Base-by-base conservation (phyloP, 2,797 vertebrate species). In the Gymnoscopelus braueri region DNA sequence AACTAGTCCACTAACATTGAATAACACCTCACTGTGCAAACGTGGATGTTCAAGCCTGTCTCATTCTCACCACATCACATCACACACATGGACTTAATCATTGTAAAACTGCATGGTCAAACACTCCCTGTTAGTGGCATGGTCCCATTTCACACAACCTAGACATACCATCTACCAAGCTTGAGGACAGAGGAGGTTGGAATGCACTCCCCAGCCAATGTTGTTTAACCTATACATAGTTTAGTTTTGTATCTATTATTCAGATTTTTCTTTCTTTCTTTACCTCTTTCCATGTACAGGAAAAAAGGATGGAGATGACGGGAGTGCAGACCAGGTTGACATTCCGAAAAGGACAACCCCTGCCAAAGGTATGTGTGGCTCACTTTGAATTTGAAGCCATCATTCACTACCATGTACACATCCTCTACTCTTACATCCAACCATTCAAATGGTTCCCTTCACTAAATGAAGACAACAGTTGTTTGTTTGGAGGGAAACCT, bases 261-360 rank as follows among this genome's bases (percentile, higher is more conserved):
- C 39, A 44, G 7, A 8, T 47, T 44, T 3, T 23, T 23, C 64
- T 47, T 2, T 4, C 56, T 50, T n/a, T 39, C 26, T 63, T 8
- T 8, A 7, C 15, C 54, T 15, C 29, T 54, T 54, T 39, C 12
- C 14, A 15, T 61, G 61, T 80, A 35, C 90, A 99, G 97, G 95
- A 79, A 97, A 95, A 89, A 98, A 96, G 75, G 94, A 95, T 15
- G 87, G 70, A 44, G 97, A 98, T 65, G 97, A 98, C 60, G 87
- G 92, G 57, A 88, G 83, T 72, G 84, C 84, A 0, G 97, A 98
- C 72, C 91, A 87, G 3, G 92, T 97, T 76, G 97, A 99, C 87
- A 97, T 99, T 88, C 98, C 98, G 85, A 98, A 97, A 94, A 96
- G 97, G 88, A 93, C 91, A 47, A 92, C 92, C 65, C 96, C 97